These are phyloP conservation scores for Montipora foliosa DNA, from an alignment of 64 coral and sea anemone species.

Conservation along the genomic window DNA sequence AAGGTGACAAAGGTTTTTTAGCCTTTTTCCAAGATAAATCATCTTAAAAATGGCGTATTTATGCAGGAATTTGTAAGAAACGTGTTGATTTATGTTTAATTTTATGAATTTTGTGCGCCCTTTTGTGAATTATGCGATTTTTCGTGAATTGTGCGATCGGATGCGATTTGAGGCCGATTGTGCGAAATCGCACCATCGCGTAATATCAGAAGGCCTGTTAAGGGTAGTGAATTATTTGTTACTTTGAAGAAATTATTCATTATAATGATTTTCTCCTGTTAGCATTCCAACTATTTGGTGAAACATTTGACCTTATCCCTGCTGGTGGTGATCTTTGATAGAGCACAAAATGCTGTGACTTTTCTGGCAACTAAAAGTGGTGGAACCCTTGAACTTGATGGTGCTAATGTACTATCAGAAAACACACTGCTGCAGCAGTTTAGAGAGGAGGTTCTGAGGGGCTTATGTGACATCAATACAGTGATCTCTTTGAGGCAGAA, in stretches of 20 bases:
- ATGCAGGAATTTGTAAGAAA: too few species aligned
- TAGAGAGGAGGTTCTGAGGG: slow-evolving; percentile 73
- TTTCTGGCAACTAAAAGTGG: background rate
- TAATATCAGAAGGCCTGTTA: too few species aligned
- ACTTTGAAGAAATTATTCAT: too few species aligned
- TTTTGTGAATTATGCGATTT: too few species aligned
- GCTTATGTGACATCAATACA: slow-evolving; percentile 70
- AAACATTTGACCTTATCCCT: slow-evolving; percentile 68
- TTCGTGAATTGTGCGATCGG: too few species aligned
- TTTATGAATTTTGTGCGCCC: too few species aligned
- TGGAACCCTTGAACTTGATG: background rate
- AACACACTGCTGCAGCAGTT: slow-evolving; percentile 48
- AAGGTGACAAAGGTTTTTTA: too few species aligned
- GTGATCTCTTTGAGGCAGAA: slow-evolving; percentile 87
- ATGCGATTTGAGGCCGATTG: too few species aligned
- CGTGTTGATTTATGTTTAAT: too few species aligned
- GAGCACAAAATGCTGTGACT: slow-evolving; percentile 41
- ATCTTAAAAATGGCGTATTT: too few species aligned
- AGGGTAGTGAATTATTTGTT: background rate
- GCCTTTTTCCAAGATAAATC: too few species aligned
- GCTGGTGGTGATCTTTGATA: slow-evolving; percentile 59
- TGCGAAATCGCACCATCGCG: too few species aligned
- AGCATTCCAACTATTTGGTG: slow-evolving; percentile 78
- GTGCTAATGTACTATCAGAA: background rate
- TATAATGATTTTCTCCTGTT: background rate